Evolutionary conservation across 2,113 vertebrate genomes (phyloP).

Genomic region (Macroglossus sobrinus): DNA sequence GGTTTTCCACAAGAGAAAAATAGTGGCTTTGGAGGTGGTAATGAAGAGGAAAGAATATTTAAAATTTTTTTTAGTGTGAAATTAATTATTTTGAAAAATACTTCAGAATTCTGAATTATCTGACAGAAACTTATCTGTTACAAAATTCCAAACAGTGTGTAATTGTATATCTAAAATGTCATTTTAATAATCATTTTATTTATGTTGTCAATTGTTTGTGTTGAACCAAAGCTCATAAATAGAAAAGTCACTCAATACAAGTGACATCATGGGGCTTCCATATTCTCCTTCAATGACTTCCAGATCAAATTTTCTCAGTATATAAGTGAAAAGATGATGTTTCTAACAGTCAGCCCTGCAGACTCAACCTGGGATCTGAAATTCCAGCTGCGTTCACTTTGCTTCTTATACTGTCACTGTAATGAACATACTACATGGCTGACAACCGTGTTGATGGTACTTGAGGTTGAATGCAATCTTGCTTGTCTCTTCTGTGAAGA

Average conservation of each 20-base stretch:
- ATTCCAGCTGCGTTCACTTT: conserved; percentile 55
- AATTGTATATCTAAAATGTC: background rate
- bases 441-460: conserved; percentile 20
- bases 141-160: background rate
- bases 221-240: conserved; percentile 29
- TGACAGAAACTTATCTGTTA: conserved; percentile 14
- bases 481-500: conserved; percentile 53
- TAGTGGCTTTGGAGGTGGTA: background rate
- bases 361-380: conserved; percentile 10
- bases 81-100: conserved; percentile 47
- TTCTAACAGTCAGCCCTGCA: conserved; percentile 27
- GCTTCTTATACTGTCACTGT: background rate
- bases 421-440: conserved; percentile 21
- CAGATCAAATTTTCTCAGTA: conserved; percentile 61
- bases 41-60: conserved; percentile 25
- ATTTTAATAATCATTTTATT: conserved; percentile 22
- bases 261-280: conserved; percentile 32
- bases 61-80: background rate
- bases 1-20: conserved; percentile 47
- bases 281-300: conserved; percentile 11
- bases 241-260: conserved; percentile 49
- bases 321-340: conserved; percentile 55
- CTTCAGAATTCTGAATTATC: background rate
- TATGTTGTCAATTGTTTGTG: background rate
- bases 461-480: conserved; percentile 45